phyloP scores from a whole-genome alignment of 1,140 invertebrate genomes.

The Sminthurides bifidus region DNA sequence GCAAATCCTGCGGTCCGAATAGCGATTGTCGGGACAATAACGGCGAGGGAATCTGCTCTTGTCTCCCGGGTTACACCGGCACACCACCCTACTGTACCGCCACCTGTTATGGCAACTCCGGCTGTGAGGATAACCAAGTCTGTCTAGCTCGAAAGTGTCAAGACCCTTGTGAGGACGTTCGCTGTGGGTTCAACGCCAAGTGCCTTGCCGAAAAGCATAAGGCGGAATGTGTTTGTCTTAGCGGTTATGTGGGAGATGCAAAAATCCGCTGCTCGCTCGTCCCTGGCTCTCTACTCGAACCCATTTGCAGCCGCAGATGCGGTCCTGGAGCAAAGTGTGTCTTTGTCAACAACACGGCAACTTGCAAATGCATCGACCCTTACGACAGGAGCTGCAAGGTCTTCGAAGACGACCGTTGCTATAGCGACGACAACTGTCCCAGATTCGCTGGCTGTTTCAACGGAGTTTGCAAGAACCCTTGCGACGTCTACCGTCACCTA shows the following conservation, averaged over 20 bases:
- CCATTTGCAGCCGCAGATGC: not conserved
- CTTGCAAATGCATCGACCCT: not conserved
- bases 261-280: conserved; percentile 38
- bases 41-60: conserved; percentile 63
- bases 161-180: conserved; percentile 55
- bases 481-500: too few species aligned
- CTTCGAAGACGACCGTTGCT: not conserved
- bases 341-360: not conserved
- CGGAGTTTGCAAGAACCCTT: too few species aligned
- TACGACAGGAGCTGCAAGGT: not conserved
- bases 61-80: conserved; percentile 66
- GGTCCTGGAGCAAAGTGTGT: not conserved
- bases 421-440: not conserved
- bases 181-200: conserved; percentile 61
- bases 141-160: conserved; percentile 61
- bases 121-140: conserved; percentile 56
- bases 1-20: conserved; percentile 53
- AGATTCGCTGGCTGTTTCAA: not conserved
- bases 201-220: conserved; percentile 36
- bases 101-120: conserved; percentile 46
- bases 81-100: conserved; percentile 57
- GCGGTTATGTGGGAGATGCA: conserved; percentile 39
- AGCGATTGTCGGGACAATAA: conserved; percentile 63
- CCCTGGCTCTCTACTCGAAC: not conserved
- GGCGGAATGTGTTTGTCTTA: conserved; percentile 30